Evolutionary conservation across 2,888 invertebrate species (phyloP).

Genomic region (Netelia inedita): DNA sequence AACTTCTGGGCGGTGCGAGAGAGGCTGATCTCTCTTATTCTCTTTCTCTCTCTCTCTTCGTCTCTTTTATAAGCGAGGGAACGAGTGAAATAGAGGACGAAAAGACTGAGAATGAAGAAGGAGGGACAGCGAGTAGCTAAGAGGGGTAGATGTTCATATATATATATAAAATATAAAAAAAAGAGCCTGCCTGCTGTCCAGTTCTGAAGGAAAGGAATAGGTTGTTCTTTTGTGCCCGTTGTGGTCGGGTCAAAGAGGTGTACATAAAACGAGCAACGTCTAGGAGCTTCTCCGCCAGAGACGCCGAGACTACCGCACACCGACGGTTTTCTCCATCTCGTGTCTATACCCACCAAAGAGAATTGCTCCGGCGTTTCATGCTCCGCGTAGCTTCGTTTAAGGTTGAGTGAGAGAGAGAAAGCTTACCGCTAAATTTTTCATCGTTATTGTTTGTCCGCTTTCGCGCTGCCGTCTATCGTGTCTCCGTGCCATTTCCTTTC

Average conservation of each 20-base stretch:
- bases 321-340: slow-evolving; percentile 35
- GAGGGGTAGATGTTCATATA: not conserved
- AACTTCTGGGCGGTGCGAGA: slow-evolving; percentile 37
- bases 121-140: slow-evolving; percentile 60
- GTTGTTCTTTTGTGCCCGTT: slow-evolving; percentile 67
- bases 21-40: slow-evolving; percentile 23
- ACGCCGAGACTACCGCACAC: slow-evolving; percentile 21
- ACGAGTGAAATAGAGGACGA: slow-evolving; percentile 29
- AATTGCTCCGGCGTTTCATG: slow-evolving; percentile 72
- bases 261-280: slow-evolving; percentile 80
- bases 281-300: slow-evolving; percentile 63
- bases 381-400: slow-evolving; percentile 44
- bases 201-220: slow-evolving; percentile 54
- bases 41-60: not conserved
- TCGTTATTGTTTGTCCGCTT: slow-evolving; percentile 71
- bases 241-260: slow-evolving; percentile 78
- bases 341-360: slow-evolving; percentile 55
- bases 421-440: slow-evolving; percentile 80
- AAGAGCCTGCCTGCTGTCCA: slow-evolving; percentile 57
- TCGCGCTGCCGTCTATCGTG: slow-evolving; percentile 7
- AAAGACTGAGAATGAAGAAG: slow-evolving; percentile 47
- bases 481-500: not conserved
- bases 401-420: slow-evolving; percentile 63
- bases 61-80: not conserved
- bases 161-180: slow-evolving; percentile 4